Evolutionary conservation across 2,113 vertebrate species (phyloP), one percentile per base, ranked within the genome.

Genomic region (Ophiodon elongatus): DNA sequence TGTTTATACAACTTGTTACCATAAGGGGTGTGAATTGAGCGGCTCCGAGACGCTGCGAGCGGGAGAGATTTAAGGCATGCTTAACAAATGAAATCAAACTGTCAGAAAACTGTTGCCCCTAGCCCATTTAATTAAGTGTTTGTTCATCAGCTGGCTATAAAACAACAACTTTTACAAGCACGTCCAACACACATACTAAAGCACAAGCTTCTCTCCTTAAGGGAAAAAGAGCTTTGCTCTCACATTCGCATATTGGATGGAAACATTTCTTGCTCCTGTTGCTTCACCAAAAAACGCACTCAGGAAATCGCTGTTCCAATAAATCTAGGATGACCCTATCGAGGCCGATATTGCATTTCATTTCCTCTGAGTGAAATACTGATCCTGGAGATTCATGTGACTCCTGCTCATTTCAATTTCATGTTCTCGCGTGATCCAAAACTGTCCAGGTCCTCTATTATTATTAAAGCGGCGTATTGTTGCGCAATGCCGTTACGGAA

Each of bases 71-170:
- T 94, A 94, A 85, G 72, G 82, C 83, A 60, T 52, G 85, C 86
- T 91, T 90, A 89, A 82, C 88, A 90, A 91, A 89, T 83, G 74
- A 88, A 93, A 95, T 93, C 85, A 90, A 94, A 91, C 84, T 89
- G 93, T 93, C 93, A 88, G 76, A 73, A 81, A 84, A 82, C 62
- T 4, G 76, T 27, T 76, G 76, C 81, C 87, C 78, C 83, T 57
- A 23, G 72, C 43, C 81, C 60, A 71, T 90, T 89, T 91, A 92
- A 92, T 79, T 37, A 85, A 89, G 81, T 47, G 85, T 84, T 86
- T 89, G 88, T 87, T 92, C 83, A 86, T 93, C 88, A 92, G 73
- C 83, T n/a, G 67, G 64, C 85, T 69, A 21, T 82, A 70, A 75
- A 92, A 81, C 83, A 71, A 69, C 23, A 33, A 81, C 85, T 89